Base-by-base conservation (phyloP, 2,113 vertebrate genomes). In the Zootoca vivipara region DNA sequence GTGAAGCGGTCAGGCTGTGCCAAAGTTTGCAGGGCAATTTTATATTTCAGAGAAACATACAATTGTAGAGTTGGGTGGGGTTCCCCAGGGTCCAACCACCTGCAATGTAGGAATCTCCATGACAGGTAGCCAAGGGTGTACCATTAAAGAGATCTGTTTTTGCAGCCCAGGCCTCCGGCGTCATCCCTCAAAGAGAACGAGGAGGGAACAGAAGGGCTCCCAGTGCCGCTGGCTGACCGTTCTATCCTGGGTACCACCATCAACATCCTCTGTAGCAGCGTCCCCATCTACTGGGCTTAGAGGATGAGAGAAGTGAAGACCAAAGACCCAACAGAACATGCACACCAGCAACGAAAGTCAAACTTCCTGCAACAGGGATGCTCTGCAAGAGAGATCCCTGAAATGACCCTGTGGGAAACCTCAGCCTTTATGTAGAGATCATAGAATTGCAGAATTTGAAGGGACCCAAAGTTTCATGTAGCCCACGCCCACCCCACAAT, bases 241-340 rank as follows among this genome's bases (percentile, higher is more conserved):
- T 94, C 94, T 40, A 13, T 95, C 81, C 89, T 97, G 89, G 96
- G 97, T 78, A 96, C 92, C 62, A 94, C 95, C 0, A 1, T 96
- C 15, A 95, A 93, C 89, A 95, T 96, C 85, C 94, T 97, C 87
- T 97, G 97, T 91, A 96, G 96, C 75, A 1, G 93, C 3, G 91
- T 97, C 0, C 96, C 97, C 0, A 40, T 97, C 7, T 95, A 93
- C 90, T 97, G 96, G 95, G 93, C 28, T 0, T 97, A 96, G 92
- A 3, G 46, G 78, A n/a, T 8, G 33, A 7, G 4, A 75, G 12
- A 7, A 0, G 5, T 10, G 3, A 38, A 35, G 70, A 52, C 72
- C 3, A 1, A 24, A 18, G 69, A 52, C 40, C 30, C 69, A 3
- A 13, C 33, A 26, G 13, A n/a, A n/a, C 33, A 1, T 5, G 9